Evolutionary conservation across 2,888 invertebrate genomes (phyloP), one percentile per base, ranked within the genome.

Genomic region (Trissolcus brochymenae): DNA sequence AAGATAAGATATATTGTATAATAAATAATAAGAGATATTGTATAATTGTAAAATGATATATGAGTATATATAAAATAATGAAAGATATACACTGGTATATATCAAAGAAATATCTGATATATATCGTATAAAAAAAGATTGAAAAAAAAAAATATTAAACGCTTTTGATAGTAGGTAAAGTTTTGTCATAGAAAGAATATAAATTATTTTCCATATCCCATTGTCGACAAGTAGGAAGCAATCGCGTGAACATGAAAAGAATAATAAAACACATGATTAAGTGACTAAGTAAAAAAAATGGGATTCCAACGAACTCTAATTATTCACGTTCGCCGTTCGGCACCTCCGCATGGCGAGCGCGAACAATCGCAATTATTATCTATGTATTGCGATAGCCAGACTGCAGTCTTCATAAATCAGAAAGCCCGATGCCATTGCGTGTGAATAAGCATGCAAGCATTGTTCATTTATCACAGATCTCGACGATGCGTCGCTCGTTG

Each of bases 401-500:
- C 46, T 46, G 46, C 46, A 46, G 46, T 14, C 16, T 46, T 46
- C 46, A 43, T 54, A 54, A 62, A 62, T 67, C 70, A 70, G 14
- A 49, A 70, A 50, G 6, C 19, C 9, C 25, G 55, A 49, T 46
- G 40, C 3, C 50, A 55, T 68, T 46, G 46, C 68, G 68, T 68
- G 68, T 55, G 68, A 68, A 68, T 49, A 55, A 49, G 46, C 61
- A 49, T 61, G 55, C 29, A 40, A 68, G 61, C 62, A 71, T 71
- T 71, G 71, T 71, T 71, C 56, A 71, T 71, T 62, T 71, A 62
- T 71, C 71, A 51, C n/a, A 60, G 57, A 71, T 71, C 71, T 71
- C 56, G 71, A 46, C 55, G 62, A 71, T 62, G 62, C 57, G 46
- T n/a, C 40, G 51, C 55, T 25, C 50, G 61, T 62, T 71, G 71